phyloP scores from a whole-genome alignment of 2,888 invertebrate genomes.

The Carterocephalus palaemon region DNA sequence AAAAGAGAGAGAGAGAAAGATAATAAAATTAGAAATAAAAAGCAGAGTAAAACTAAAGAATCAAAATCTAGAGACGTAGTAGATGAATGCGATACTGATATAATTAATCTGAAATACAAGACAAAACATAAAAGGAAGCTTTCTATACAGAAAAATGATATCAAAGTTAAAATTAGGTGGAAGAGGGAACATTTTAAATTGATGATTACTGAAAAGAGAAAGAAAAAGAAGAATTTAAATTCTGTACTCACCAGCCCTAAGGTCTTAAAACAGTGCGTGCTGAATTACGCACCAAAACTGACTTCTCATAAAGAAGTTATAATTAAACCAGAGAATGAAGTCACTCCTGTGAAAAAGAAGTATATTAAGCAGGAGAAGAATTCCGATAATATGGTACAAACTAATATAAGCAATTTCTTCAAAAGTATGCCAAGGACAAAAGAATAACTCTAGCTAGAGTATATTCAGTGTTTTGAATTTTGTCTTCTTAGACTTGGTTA shows the following conservation, averaged over 20 bases:
- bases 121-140: slow-evolving; percentile 28
- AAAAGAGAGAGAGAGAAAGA: slow-evolving; percentile 24
- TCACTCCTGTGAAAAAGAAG: slow-evolving; percentile 45
- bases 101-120: slow-evolving; percentile 26
- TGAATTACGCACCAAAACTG: slow-evolving; percentile 44
- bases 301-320: slow-evolving; percentile 34
- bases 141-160: slow-evolving; percentile 34
- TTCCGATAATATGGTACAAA: slow-evolving; percentile 55
- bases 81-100: slow-evolving; percentile 7
- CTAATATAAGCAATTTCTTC: slow-evolving; percentile 57
- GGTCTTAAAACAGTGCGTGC: slow-evolving; percentile 49
- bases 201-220: slow-evolving; percentile 38
- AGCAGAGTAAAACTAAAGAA: slow-evolving; percentile 1
- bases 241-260: slow-evolving; percentile 16
- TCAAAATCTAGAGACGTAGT: slow-evolving; percentile 25
- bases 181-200: slow-evolving; percentile 42
- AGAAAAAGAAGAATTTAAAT: slow-evolving; percentile 21
- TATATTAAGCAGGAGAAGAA: slow-evolving; percentile 42
- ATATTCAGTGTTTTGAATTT: too few species aligned
- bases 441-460: too few species aligned
- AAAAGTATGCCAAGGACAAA: slow-evolving; percentile 37
- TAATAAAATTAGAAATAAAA: slow-evolving; percentile 32
- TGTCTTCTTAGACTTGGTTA: too few species aligned
- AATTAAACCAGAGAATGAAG: slow-evolving; percentile 41
- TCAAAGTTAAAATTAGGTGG: slow-evolving; percentile 53